phyloP scores from a whole-genome alignment of 1,140 invertebrate genomes.

The Drosophila funebris region DNA sequence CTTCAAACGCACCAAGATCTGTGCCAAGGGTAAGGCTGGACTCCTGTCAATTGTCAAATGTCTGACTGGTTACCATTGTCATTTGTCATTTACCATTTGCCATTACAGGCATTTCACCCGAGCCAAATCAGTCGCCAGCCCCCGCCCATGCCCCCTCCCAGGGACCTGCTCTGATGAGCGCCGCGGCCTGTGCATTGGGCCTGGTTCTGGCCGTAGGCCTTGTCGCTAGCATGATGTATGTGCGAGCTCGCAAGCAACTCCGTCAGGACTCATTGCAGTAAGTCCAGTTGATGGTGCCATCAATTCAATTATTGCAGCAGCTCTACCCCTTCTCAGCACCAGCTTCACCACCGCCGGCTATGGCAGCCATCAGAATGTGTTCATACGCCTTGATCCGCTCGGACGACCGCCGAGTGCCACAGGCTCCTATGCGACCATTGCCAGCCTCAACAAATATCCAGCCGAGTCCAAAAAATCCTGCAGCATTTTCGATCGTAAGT shows the following conservation, averaged over 20 bases:
- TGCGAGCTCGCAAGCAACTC: slow-evolving; percentile 90
- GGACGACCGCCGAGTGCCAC: slow-evolving; percentile 89
- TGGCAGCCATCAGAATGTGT: slow-evolving; percentile 89
- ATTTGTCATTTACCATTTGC: slow-evolving; percentile 4
- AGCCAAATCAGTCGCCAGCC: slow-evolving; percentile 80
- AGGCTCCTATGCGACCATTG: slow-evolving; percentile 92
- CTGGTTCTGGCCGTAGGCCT: slow-evolving; percentile 89
- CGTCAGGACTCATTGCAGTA: slow-evolving; percentile 90
- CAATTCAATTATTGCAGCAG: slow-evolving; percentile 26
- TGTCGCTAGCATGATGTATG: slow-evolving; percentile 90
- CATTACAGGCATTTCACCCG: slow-evolving; percentile 73
- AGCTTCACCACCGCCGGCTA: slow-evolving; percentile 89
- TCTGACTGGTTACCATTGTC: neutral
- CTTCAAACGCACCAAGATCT: slow-evolving; percentile 94
- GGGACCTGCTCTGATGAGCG: slow-evolving; percentile 83
- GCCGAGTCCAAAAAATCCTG: slow-evolving; percentile 83
- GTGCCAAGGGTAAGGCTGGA: slow-evolving; percentile 88
- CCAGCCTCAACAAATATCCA: slow-evolving; percentile 89
- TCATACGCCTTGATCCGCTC: slow-evolving; percentile 88
- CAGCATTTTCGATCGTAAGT: slow-evolving; percentile 83
- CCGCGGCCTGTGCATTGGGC: slow-evolving; percentile 91
- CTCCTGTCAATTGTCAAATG: neutral
- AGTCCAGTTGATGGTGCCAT: slow-evolving; percentile 79
- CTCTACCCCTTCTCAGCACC: slow-evolving; percentile 75
- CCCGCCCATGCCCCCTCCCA: slow-evolving; percentile 81